Base-by-base conservation (phyloP, 2,797 vertebrate genomes). In the Macrochelys suwanniensis region DNA sequence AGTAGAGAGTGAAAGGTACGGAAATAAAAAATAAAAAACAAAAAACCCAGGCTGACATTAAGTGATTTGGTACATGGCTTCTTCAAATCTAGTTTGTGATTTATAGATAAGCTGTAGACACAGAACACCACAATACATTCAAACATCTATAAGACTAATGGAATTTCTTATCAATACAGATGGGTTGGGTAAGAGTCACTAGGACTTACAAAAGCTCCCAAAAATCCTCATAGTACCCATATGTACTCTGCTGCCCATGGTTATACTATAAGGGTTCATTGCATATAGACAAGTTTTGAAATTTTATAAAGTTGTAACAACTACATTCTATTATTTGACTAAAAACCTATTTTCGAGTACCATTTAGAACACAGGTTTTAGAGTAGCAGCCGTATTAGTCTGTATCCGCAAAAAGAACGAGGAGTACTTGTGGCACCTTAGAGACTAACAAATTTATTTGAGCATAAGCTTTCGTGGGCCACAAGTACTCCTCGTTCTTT, bases 141-240 rank as follows among this genome's bases (percentile, higher is more conserved):
- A 81, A 53, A 26, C 53, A 53, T 37, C 8, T 26, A 31, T 65
- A 84, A 95, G 85, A 15, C 25, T 61, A 21, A n/a, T 31, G 51
- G 42, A 82, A 33, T 87, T 71, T 87, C 53, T 92, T 93, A 85
- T 11, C 68, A 42, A 89, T 77, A 17, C 92, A 89, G 50, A 76
- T 57, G 83, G 82, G 78, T 77, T 11, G 5, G 81, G 61, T 49
- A 68, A 0, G 1, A 23, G 5, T 4, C 47, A 31, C 33, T 59
- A 84, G 17, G 37, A 68, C 25, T 71, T 94, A 8, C 45, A 65
- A 93, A 94, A 28, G 19, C 8, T 85, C 61, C 82, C 54, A 86
- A 45, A 91, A 94, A 89, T 56, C 68, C 85, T 90, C 87, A 61
- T 13, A 45, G n/a, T 91, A 82, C 42, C 76, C 37, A 23, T 86